Evolutionary conservation across 1,140 invertebrate genomes (phyloP).

Genomic region (Heterodera schachtii): DNA sequence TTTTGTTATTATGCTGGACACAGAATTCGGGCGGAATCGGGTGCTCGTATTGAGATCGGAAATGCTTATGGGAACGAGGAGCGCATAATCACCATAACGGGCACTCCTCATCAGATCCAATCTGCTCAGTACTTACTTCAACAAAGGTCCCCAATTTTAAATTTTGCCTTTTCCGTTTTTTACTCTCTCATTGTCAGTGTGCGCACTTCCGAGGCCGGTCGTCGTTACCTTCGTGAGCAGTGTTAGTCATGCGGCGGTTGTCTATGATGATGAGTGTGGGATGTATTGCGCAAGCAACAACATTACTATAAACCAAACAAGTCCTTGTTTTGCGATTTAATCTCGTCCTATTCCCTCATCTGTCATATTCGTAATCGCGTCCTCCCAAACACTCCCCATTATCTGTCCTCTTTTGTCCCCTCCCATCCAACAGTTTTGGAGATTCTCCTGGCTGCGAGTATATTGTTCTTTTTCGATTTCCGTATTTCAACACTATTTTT

Average conservation of each 20-base stretch:
- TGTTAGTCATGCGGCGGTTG: conserved; percentile 14
- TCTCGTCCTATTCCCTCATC: no score
- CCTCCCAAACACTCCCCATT: no score
- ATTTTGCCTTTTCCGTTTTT: not conserved
- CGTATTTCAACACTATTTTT: not conserved
- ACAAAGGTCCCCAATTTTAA: conserved; percentile 37
- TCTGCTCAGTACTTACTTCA: conserved; percentile 43
- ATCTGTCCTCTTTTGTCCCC: no score
- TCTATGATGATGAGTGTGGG: not conserved
- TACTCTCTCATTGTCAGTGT: conserved; percentile 33
- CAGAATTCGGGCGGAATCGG: conserved; percentile 53
- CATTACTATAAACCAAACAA: no score
- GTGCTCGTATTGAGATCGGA: conserved; percentile 52
- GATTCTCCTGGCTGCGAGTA: no score
- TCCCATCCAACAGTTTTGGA: no score
- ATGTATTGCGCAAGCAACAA: no score
- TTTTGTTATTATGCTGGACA: not conserved
- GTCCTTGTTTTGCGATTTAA: no score
- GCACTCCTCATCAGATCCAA: conserved; percentile 43
- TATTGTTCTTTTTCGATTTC: not conserved
- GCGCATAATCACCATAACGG: conserved; percentile 47
- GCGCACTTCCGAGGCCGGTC: conserved; percentile 42
- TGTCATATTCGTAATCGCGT: no score
- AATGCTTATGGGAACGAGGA: conserved; percentile 40
- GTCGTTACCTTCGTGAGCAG: conserved; percentile 44